Evolutionary conservation across 2,113 vertebrate species (phyloP).

Genomic region (Salvelinus sp.): DNA sequence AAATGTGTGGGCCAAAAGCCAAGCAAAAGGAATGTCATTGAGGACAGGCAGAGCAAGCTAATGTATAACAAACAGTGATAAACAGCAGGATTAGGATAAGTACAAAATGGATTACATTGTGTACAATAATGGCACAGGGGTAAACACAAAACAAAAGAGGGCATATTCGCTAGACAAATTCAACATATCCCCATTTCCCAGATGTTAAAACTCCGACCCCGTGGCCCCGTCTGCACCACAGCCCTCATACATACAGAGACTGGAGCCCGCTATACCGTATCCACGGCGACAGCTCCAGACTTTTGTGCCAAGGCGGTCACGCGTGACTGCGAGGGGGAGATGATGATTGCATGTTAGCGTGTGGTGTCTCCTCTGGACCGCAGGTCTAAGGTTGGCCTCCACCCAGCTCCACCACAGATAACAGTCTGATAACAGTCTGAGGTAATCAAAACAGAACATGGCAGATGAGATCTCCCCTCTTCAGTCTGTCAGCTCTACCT

Average conservation of each 20-base stretch:
- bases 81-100: not conserved
- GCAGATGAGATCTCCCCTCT: slow-evolving; percentile 59
- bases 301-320: slow-evolving; percentile 43
- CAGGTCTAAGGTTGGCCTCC: slow-evolving; percentile 58
- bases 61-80: not conserved
- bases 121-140: not conserved
- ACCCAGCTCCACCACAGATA: slow-evolving; percentile 59
- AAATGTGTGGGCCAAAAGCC: not conserved
- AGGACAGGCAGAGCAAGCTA: no score
- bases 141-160: not conserved
- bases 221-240: not conserved
- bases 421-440: slow-evolving; percentile 61
- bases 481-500: slow-evolving; percentile 65
- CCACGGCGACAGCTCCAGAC: slow-evolving; percentile 37
- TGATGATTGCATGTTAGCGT: slow-evolving; percentile 69
- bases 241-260: not conserved
- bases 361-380: slow-evolving; percentile 53
- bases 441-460: slow-evolving; percentile 70
- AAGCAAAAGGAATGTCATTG: not conserved
- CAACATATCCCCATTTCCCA: no score
- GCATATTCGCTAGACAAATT: no score
- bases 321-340: slow-evolving; percentile 48
- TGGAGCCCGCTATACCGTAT: slow-evolving; percentile 15
- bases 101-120: not conserved
- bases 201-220: no score